These are phyloP conservation scores for Cosmia trapezina DNA, from an alignment of 2,888 invertebrate genomes.

Conservation along the genomic window DNA sequence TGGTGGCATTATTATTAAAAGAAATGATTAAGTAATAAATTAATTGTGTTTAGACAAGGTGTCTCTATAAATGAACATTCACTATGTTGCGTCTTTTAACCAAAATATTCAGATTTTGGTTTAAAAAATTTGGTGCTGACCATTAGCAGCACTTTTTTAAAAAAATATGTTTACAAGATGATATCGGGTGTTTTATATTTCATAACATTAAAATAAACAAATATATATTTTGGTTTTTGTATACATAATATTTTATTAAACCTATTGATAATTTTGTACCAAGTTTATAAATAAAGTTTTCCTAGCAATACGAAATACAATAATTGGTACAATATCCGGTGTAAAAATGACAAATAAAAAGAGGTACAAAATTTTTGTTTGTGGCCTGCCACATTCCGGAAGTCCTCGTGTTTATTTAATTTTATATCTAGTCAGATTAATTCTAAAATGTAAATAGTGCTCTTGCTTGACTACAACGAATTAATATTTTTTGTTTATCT, in stretches of 20 bases:
- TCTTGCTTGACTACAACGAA: slow-evolving; percentile 30
- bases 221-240: slow-evolving; percentile 26
- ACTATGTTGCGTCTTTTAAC: neutral
- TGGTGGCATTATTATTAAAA: neutral
- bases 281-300: slow-evolving; percentile 18
- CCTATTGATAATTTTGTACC: slow-evolving; percentile 22
- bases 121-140: neutral
- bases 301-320: slow-evolving; percentile 20
- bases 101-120: neutral
- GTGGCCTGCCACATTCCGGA: slow-evolving; percentile 76
- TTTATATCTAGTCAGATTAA: slow-evolving; percentile 9
- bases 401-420: slow-evolving; percentile 57
- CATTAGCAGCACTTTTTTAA: neutral
- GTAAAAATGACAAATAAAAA: slow-evolving; percentile 48
- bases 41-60: neutral
- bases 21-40: neutral
- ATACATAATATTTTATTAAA: slow-evolving; percentile 47
- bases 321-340: slow-evolving; percentile 18
- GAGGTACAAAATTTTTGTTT: slow-evolving; percentile 46
- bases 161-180: neutral
- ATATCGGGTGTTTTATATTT: neutral
- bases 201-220: neutral
- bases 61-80: neutral
- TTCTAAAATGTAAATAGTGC: slow-evolving; percentile 55
- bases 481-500: slow-evolving; percentile 18